These are phyloP conservation scores for Semotilus atromaculatus DNA, from an alignment of 2,797 vertebrate genomes.

Conservation along the genomic window DNA sequence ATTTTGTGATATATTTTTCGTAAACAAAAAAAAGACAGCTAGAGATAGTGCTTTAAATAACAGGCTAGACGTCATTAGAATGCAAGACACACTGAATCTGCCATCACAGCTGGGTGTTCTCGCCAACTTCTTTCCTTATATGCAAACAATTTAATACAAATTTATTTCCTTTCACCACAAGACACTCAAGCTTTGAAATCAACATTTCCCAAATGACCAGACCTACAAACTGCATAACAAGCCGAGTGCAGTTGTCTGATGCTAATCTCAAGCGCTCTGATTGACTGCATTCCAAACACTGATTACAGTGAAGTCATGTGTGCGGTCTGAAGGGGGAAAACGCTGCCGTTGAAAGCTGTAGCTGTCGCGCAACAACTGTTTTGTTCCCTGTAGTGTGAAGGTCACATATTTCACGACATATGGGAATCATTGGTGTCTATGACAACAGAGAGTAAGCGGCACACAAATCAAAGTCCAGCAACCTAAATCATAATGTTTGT, in stretches of 20 bases:
- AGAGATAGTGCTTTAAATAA: conserved; percentile 1
- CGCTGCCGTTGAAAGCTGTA: conserved; percentile 29
- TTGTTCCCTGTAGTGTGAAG: conserved; percentile 31
- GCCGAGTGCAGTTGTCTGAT: conserved; percentile 45
- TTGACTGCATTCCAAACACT: conserved; percentile 42
- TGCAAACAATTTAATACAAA: conserved; percentile 44
- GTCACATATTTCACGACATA: conserved; percentile 6
- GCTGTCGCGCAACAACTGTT: conserved; percentile 26
- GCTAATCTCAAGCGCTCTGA: conserved; percentile 38
- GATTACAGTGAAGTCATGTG: conserved; percentile 52
- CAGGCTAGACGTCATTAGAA: neutral
- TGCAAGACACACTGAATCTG: conserved; percentile 11
- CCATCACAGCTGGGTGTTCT: conserved; percentile 26
- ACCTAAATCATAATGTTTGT: conserved; percentile 20
- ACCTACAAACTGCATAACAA: conserved; percentile 35
- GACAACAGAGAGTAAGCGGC: neutral
- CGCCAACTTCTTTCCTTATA: conserved; percentile 14
- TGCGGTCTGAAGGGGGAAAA: conserved; percentile 20
- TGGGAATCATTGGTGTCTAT: conserved; percentile 11
- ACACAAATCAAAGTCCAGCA: neutral
- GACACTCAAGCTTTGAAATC: conserved; percentile 37
- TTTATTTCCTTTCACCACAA: conserved; percentile 48
- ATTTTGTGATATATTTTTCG: neutral
- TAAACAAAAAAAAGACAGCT: neutral
- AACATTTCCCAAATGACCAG: conserved; percentile 46